These are phyloP conservation scores for Tympanuchus pallidicinctus DNA, from an alignment of 2,113 vertebrate genomes.

Conservation along the genomic window DNA sequence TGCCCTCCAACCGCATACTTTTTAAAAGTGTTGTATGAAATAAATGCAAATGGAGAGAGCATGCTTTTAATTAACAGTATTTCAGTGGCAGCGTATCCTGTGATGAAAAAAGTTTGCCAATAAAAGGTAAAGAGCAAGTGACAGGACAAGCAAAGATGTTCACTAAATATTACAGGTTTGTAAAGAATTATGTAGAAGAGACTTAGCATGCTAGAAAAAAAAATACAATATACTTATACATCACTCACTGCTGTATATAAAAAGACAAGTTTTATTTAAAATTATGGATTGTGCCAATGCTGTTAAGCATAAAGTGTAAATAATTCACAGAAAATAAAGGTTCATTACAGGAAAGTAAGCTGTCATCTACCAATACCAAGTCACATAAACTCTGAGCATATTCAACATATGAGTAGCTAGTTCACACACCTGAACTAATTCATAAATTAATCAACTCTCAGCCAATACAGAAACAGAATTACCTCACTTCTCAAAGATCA, in stretches of 20 bases:
- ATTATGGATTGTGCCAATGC: not conserved
- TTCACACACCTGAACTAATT: not conserved
- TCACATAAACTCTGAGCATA: not conserved
- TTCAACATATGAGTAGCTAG: not conserved
- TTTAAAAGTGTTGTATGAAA: not conserved
- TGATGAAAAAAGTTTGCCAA: not conserved
- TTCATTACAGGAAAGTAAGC: not conserved
- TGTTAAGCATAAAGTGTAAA: not conserved
- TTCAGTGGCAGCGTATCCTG: not conserved
- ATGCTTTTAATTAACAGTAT: not conserved
- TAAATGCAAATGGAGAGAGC: not conserved
- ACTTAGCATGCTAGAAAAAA: not conserved
- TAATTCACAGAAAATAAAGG: not conserved
- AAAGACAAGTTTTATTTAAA: not conserved
- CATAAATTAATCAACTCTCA: not conserved
- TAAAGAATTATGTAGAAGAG: not conserved
- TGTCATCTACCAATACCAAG: not conserved
- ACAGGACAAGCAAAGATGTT: not conserved
- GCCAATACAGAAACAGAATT: slow-evolving; percentile 7
- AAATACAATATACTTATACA: not conserved
- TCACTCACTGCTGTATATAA: not conserved
- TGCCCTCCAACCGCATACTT: not conserved
- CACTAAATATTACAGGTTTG: not conserved
- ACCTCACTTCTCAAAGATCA: slow-evolving; percentile 24
- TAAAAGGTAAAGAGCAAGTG: not conserved